Percentiles rank a stretch among this genome's conserved stretches.
These are phyloP conservation scores for Onychomys torridus DNA, from an alignment of 2,797 vertebrate species.

Conservation along the genomic window DNA sequence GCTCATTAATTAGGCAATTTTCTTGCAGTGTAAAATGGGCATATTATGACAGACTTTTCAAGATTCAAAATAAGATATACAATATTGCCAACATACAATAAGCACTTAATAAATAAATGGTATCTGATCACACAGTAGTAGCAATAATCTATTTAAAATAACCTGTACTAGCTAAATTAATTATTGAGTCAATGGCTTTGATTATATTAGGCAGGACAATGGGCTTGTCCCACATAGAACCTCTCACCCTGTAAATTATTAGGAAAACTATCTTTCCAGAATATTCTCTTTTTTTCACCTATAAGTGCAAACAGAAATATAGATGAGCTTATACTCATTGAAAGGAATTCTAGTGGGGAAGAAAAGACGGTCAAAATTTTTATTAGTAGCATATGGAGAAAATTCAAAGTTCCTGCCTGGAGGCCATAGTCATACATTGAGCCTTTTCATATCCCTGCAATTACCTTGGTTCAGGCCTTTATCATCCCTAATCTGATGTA, in stretches of 20 bases:
- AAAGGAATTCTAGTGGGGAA: background rate
- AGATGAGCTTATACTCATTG: background rate
- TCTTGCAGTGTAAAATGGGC: background rate
- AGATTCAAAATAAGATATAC: background rate
- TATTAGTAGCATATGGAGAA: slow-evolving; percentile 28
- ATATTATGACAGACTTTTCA: background rate
- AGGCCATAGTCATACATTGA: background rate
- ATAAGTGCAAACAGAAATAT: background rate
- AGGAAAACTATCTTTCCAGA: slow-evolving; percentile 28
- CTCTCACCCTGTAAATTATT: background rate
- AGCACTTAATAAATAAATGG: background rate
- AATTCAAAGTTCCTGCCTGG: background rate
- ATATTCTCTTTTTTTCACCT: background rate
- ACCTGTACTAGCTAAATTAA: background rate
- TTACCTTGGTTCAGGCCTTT: background rate
- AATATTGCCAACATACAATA: background rate
- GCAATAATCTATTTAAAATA: background rate
- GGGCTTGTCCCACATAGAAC: background rate
- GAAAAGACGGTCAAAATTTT: slow-evolving; percentile 30
- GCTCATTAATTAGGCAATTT: slow-evolving; percentile 26
- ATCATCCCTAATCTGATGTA: background rate
- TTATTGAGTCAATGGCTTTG: background rate
- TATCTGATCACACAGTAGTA: background rate
- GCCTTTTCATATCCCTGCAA: background rate
- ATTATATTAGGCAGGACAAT: background rate